A percentile compares a stretch with the other conserved stretches of the same genome.
Conservation (phyloP, 2,113 vertebrate species). For the Acrocephalus arundinaceus region DNA sequence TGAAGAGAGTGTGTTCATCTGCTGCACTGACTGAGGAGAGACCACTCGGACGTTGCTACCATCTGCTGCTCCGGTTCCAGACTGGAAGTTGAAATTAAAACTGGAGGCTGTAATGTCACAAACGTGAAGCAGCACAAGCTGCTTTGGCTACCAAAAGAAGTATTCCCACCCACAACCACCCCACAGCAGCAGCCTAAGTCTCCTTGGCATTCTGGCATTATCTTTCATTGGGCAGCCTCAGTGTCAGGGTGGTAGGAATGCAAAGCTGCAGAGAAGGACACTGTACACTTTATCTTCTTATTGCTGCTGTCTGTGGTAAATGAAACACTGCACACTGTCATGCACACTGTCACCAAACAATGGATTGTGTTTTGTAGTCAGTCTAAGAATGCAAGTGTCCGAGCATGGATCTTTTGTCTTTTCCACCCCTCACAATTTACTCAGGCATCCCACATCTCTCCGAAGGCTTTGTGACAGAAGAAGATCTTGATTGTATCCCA, state of each 20-base stretch:
- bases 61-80: not conserved
- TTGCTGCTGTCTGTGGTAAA: not conserved
- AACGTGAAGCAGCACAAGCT: not conserved
- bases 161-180: not conserved
- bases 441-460: not conserved
- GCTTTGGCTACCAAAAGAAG: not conserved
- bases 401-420: not conserved
- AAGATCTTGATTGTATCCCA: not conserved
- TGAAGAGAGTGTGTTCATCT: not conserved
- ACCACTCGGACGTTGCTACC: rapidly evolving
- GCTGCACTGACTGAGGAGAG: not conserved
- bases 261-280: not conserved
- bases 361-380: not conserved
- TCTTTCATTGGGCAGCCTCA: not conserved
- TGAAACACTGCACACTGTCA: not conserved
- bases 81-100: not conserved
- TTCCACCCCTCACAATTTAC: not conserved
- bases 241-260: not conserved
- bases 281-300: not conserved
- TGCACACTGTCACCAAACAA: not conserved
- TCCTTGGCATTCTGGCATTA: not conserved
- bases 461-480: not conserved
- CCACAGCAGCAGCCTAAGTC: not conserved
- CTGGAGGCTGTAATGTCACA: not conserved
- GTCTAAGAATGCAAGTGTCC: not conserved